phyloP scores from a whole-genome alignment of 2,888 invertebrate species.

The Cheilosia scutellata region DNA sequence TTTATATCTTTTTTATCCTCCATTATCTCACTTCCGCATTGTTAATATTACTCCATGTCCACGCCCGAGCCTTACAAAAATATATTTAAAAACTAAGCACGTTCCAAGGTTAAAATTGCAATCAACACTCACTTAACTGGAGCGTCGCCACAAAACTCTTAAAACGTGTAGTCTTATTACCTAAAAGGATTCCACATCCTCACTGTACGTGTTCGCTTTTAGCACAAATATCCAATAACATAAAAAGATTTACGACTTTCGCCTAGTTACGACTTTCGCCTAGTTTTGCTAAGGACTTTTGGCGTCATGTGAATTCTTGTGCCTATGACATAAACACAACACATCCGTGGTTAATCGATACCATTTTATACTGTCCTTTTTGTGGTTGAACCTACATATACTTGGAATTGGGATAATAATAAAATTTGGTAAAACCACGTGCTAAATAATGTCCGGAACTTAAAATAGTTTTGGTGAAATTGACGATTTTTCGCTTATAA shows the following conservation, averaged over 20 bases:
- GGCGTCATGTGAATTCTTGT: slow-evolving; percentile 13
- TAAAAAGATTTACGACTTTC: slow-evolving; percentile 10
- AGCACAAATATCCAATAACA: not conserved
- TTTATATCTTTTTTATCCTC: no score
- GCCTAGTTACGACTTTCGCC: slow-evolving; percentile 24
- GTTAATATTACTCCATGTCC: not conserved
- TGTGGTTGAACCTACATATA: no score
- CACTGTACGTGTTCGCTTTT: not conserved
- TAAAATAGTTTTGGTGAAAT: not conserved
- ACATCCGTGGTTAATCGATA: not conserved
- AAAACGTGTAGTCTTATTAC: not conserved
- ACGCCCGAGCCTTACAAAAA: not conserved
- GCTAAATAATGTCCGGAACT: not conserved
- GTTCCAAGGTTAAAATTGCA: not conserved
- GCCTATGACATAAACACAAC: not conserved
- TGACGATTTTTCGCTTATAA: not conserved
- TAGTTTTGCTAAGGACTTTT: slow-evolving; percentile 2
- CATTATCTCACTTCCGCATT: not conserved
- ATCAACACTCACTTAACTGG: not conserved
- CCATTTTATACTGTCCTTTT: not conserved
- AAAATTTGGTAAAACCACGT: not conserved
- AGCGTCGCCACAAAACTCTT: slow-evolving; percentile 4
- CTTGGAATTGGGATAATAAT: not conserved
- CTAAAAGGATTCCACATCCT: not conserved
- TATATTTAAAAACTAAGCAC: not conserved